Conservation (phyloP, 2,797 vertebrate genomes). For the Lophotriccus pileatus region DNA sequence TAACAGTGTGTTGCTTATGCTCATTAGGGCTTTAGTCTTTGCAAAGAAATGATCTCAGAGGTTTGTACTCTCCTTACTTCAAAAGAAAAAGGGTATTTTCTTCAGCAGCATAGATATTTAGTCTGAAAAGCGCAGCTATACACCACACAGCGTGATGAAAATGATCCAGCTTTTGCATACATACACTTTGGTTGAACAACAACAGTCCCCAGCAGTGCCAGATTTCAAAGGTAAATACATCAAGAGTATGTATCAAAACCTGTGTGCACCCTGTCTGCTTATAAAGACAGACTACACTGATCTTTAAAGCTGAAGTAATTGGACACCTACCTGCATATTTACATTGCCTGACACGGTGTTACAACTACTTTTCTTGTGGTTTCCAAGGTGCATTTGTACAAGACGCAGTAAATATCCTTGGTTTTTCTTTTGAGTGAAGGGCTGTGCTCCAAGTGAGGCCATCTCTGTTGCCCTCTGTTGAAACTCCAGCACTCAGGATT, state of each 20-base stretch:
- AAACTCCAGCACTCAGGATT: neutral
- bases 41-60: conserved; percentile 24
- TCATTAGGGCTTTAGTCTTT: conserved; percentile 21
- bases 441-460: neutral
- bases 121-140: neutral
- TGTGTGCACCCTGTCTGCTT: conserved; percentile 1
- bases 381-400: neutral
- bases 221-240: conserved; percentile 56
- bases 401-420: neutral
- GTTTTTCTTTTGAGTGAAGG: neutral
- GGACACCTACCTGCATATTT: conserved; percentile 51
- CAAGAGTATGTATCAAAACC: neutral
- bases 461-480: neutral
- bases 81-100: conserved; percentile 38
- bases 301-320: conserved; percentile 53
- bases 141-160: conserved; percentile 23
- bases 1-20: neutral
- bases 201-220: conserved; percentile 22
- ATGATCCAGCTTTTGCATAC: conserved; percentile 32
- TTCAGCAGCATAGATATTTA: conserved; percentile 28
- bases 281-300: neutral
- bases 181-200: neutral
- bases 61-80: neutral
- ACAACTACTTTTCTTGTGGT: neutral
- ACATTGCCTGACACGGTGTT: neutral